phyloP scores from a whole-genome alignment of 2,797 vertebrate genomes.

The Xiphophorus birchmanni region DNA sequence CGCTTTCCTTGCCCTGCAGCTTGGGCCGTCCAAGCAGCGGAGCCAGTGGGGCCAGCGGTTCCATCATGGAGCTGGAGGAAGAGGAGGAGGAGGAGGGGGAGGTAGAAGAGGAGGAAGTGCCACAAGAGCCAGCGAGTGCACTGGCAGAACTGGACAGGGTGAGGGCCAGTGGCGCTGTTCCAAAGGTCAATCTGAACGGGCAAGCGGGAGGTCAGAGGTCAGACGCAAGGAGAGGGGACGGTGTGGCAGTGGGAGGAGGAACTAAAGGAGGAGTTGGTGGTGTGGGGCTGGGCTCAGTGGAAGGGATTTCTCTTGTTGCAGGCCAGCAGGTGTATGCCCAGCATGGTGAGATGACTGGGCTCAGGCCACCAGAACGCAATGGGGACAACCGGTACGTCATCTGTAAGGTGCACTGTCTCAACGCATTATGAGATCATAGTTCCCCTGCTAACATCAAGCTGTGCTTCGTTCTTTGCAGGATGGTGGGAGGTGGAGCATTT shows the following conservation, averaged over 20 bases:
- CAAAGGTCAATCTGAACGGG: conserved; percentile 86
- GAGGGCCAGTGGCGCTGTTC: conserved; percentile 80
- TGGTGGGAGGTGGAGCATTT: conserved; percentile 85
- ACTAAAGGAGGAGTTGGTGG: conserved; percentile 66
- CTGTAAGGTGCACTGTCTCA: not conserved
- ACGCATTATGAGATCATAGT: not conserved
- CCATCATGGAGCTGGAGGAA: conserved; percentile 95
- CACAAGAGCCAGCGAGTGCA: conserved; percentile 49
- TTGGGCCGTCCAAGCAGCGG: conserved; percentile 84
- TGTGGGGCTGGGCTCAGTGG: conserved; percentile 84
- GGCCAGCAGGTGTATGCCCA: conserved; percentile 89
- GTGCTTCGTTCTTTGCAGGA: conserved; percentile 51
- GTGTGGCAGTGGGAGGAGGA: conserved; percentile 66
- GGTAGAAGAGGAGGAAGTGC: conserved; percentile 70
- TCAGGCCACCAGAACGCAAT: conserved; percentile 83
- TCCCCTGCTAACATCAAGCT: conserved; percentile 5
- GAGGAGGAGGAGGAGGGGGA: conserved; percentile 86
- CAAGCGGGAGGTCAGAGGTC: conserved; percentile 94
- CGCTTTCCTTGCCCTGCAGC: conserved; percentile 84
- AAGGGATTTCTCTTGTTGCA: conserved; percentile 95
- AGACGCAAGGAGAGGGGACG: conserved; percentile 86
- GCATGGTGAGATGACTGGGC: conserved; percentile 81
- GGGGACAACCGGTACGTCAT: conserved; percentile 75
- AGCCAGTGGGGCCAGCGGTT: conserved; percentile 87
- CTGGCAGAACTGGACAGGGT: conserved; percentile 72